Base-by-base conservation (phyloP, 1,140 invertebrate species). In the Drosophila nebulosa region DNA sequence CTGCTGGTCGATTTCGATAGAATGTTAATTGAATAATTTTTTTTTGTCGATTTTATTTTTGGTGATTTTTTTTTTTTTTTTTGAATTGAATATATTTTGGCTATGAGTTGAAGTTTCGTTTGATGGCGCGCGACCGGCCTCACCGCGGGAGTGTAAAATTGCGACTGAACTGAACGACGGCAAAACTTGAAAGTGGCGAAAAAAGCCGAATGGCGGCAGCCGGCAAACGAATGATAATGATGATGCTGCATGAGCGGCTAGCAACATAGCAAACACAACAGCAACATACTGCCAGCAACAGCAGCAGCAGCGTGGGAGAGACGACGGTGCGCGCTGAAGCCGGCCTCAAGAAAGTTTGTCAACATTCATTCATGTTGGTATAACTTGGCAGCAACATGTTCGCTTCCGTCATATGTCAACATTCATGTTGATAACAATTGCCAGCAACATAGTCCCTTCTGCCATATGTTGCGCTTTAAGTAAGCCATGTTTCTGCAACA, bases 61-160 rank as follows among this genome's bases (percentile, higher is more conserved):
- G 3, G 5, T 4, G 6, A 7, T 18, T 42, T 21, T 46, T 18
- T 5, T 7, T 46, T 46, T 46, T 18, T n/a, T 53, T 9, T 68
- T 46, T 21, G 18, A 21, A 46, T 46, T 10, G 39, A 42, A 42
- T 42, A 9, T 42, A 18, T 39, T 39, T 42, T 42, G 39, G 39
- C 39, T 46, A 46, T 46, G 16, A 46, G 18, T 46, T 46, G 1
- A 21, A 46, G 39, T 46, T 46, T 46, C 39, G 69, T 60, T 76
- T 63, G 59, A 52, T 75, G 76, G 65, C 81, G 81, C 83, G 83
- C 76, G 64, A 71, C 79, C 74, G 52, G 74, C 73, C 64, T 66
- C 65, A 64, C 72, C 74, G 16, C 69, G 50, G 83, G 83, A 86
- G 66, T 60, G 78, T 79, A 86, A 88, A 88, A 88, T 88, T 88